Evolutionary conservation across 1,140 invertebrate species (phyloP).

Genomic region (Pomacea maculata): DNA sequence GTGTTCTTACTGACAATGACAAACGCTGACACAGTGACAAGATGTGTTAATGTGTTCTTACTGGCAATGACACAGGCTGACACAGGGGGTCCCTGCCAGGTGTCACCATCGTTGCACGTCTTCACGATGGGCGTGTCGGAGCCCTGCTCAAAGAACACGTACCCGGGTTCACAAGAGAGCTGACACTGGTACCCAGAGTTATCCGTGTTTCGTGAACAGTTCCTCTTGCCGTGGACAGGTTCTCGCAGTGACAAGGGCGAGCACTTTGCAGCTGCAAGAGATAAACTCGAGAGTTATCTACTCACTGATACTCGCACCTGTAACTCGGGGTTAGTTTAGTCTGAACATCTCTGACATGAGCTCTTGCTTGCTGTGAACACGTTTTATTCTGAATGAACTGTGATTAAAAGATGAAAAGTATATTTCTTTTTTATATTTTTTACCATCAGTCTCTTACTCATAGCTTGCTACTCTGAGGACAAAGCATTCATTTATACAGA

Average conservation of each 20-base stretch:
- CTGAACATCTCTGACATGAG: too few relatives aligned
- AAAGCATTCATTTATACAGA: too few relatives aligned
- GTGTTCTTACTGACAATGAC: neutral
- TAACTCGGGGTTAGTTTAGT: too few relatives aligned
- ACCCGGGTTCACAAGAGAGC: slow-evolving; percentile 24
- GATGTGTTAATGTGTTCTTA: neutral
- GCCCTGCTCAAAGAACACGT: slow-evolving; percentile 23
- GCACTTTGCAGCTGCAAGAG: slow-evolving; percentile 24
- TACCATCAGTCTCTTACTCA: too few relatives aligned
- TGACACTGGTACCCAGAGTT: slow-evolving; percentile 20
- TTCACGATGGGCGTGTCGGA: neutral
- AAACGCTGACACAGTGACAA: neutral
- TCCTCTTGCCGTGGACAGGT: slow-evolving; percentile 20
- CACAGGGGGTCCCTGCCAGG: slow-evolving; percentile 4
- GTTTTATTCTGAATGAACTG: too few relatives aligned
- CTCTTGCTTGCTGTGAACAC: too few relatives aligned
- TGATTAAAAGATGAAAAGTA: too few relatives aligned
- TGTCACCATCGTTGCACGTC: slow-evolving; percentile 10
- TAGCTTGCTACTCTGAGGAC: too few relatives aligned
- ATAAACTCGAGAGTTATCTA: neutral
- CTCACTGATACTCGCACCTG: too few relatives aligned
- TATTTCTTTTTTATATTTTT: too few relatives aligned
- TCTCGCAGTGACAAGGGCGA: slow-evolving; percentile 21
- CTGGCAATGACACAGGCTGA: slow-evolving; percentile 19
- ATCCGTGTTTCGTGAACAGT: neutral